Percentiles rank a stretch among this genome's conserved stretches.
Evolutionary conservation across 2,797 vertebrate genomes (phyloP).

Genomic region (Margarornis squamiger): DNA sequence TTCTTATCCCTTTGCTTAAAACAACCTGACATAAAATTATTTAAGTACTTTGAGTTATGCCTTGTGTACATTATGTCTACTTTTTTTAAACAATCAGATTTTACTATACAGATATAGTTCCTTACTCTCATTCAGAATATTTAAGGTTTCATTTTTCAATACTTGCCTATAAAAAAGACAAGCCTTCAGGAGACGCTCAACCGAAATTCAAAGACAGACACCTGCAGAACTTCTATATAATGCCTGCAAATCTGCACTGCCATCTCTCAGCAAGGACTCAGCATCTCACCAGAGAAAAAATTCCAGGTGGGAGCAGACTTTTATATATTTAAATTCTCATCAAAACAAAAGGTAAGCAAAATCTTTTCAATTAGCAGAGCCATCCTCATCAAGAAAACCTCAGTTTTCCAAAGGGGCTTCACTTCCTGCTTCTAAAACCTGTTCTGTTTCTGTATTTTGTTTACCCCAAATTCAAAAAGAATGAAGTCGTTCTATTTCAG

Average conservation of each 20-base stretch:
- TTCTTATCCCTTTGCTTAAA: background rate
- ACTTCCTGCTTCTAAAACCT: background rate
- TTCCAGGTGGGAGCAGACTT: background rate
- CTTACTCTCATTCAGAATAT: background rate
- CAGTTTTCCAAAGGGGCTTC: background rate
- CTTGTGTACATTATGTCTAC: background rate
- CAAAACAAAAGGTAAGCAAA: fast-evolving
- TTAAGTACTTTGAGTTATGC: background rate
- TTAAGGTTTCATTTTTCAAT: background rate
- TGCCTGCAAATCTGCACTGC: background rate
- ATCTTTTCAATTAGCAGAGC: background rate
- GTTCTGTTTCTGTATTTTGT: background rate
- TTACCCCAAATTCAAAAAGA: background rate
- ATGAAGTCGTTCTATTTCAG: background rate
- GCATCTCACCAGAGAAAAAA: background rate
- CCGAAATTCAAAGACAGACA: background rate
- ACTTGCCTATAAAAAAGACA: background rate
- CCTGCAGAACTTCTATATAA: background rate
- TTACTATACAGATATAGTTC: background rate
- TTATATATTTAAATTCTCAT: background rate
- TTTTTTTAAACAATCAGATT: background rate
- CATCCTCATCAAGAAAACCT: background rate
- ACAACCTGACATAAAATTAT: background rate
- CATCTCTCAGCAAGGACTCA: background rate
- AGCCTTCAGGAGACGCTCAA: background rate